These are phyloP conservation scores for Ariopsis seemanni DNA, from an alignment of 2,113 vertebrate species.

Conservation along the genomic window DNA sequence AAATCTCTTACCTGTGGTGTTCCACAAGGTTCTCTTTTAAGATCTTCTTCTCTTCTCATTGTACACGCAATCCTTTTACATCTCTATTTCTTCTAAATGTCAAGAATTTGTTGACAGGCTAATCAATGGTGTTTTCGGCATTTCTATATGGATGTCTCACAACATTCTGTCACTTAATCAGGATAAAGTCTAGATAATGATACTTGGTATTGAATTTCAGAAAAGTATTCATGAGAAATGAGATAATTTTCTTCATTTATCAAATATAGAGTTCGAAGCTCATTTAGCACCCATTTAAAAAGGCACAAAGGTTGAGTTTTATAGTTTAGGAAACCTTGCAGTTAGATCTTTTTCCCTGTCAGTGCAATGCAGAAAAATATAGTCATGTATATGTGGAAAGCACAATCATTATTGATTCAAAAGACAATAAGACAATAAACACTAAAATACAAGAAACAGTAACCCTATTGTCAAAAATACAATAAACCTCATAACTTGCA, in stretches of 20 bases:
- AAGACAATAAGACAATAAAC: neutral
- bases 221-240: neutral
- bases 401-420: neutral
- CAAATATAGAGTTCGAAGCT: neutral
- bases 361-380: neutral
- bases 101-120: neutral
- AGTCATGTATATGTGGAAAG: neutral
- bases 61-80: neutral
- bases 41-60: neutral
- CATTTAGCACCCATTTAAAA: neutral
- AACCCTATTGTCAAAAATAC: neutral
- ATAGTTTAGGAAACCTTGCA: neutral
- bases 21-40: conserved; percentile 6
- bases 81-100: neutral
- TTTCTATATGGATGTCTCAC: neutral
- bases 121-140: neutral
- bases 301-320: neutral
- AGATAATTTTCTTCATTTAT: conserved; percentile 10
- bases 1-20: neutral
- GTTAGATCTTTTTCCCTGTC: neutral
- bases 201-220: neutral
- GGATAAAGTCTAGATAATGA: neutral
- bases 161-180: neutral
- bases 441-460: neutral
- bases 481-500: neutral